phyloP scores from a whole-genome alignment of 2,113 vertebrate species.

The Ardeotis arabs region DNA sequence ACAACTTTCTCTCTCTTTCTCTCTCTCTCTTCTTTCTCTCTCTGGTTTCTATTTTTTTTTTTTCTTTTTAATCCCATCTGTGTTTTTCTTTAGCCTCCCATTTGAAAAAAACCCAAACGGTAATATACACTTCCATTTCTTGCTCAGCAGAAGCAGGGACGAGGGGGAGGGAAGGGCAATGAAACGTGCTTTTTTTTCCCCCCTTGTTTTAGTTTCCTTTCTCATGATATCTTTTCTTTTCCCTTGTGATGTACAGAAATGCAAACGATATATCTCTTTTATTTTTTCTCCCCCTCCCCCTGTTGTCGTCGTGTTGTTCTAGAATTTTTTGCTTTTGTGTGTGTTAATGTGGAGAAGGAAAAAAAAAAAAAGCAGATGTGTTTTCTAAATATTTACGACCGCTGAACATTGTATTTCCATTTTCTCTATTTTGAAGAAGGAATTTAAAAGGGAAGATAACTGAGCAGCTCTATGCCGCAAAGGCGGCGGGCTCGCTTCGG shows the following conservation, averaged over 20 bases:
- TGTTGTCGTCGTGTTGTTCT: constrained; percentile 71
- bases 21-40: constrained; percentile 46
- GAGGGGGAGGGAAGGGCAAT: constrained; percentile 68
- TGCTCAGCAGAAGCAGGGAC: constrained; percentile 74
- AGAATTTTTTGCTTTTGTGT: constrained; percentile 79
- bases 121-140: constrained; percentile 82
- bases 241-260: constrained; percentile 79
- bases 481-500: background rate
- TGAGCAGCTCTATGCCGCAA: background rate
- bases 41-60: constrained; percentile 55
- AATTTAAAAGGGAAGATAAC: constrained; percentile 84
- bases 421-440: constrained; percentile 43
- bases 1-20: constrained; percentile 59
- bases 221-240: constrained; percentile 53
- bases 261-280: constrained; percentile 66
- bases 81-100: constrained; percentile 86
- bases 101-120: constrained; percentile 78
- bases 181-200: constrained; percentile 18
- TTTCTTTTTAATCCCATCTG: constrained; percentile 81
- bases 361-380: constrained; percentile 39
- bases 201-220: constrained; percentile 60
- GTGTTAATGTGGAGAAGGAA: constrained; percentile 75
- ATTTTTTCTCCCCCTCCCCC: background rate
- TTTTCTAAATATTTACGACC: constrained; percentile 64
- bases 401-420: constrained; percentile 59